These are phyloP conservation scores for Halictus rubicundus DNA, from an alignment of 1,140 invertebrate species.

Conservation along the genomic window DNA sequence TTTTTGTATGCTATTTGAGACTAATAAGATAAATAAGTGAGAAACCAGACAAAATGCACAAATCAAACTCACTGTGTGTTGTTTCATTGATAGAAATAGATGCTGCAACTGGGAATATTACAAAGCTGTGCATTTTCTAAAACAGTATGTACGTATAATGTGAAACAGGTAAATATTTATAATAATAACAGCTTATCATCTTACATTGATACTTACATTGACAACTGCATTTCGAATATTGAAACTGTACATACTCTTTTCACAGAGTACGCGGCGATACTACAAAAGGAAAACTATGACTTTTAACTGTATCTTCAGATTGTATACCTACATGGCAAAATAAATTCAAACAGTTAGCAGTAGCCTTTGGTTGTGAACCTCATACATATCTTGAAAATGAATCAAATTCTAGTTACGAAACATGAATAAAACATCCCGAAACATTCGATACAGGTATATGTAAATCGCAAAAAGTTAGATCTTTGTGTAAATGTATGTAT, in stretches of 20 bases:
- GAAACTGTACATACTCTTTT: conserved; percentile 31
- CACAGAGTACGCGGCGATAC: conserved; percentile 49
- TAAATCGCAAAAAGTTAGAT: not conserved
- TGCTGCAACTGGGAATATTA: conserved; percentile 16
- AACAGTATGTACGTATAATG: conserved; percentile 1
- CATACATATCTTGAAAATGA: no score
- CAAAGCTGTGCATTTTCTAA: conserved; percentile 22
- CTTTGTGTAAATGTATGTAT: not conserved
- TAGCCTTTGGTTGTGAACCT: no score
- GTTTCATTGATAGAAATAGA: conserved; percentile 15
- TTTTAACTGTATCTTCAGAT: conserved; percentile 47
- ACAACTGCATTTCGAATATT: conserved; percentile 46
- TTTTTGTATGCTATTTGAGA: not conserved
- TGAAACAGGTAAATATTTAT: conserved; percentile 39
- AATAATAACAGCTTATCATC: conserved; percentile 46
- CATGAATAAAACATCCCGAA: conserved; percentile 10
- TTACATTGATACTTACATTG: conserved; percentile 36
- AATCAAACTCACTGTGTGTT: conserved; percentile 5
- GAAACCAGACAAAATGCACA: not conserved
- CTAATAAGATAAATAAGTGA: not conserved
- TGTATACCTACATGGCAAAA: conserved; percentile 5
- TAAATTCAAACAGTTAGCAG: not conserved
- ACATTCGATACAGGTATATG: not conserved
- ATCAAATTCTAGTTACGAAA: not conserved
- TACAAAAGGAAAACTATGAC: conserved; percentile 14